Percentiles rank a stretch among this genome's conserved stretches.
Evolutionary conservation across 2,888 invertebrate genomes (phyloP).

Genomic region (Caenorhabditis uteleia): DNA sequence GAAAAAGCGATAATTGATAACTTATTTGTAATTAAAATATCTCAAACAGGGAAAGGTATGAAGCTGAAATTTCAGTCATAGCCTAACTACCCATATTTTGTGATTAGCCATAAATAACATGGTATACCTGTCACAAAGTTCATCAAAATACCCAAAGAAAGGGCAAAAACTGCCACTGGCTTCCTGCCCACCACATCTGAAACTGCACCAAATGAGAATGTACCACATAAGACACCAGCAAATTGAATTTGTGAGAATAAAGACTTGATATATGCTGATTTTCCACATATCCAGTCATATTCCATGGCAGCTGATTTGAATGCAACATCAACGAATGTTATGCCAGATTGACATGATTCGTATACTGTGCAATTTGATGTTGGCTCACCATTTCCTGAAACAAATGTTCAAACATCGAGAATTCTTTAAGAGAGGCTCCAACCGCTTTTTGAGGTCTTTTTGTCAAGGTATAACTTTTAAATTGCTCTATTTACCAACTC

Average conservation of each 20-base stretch:
- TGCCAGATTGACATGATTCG: constrained; percentile 36
- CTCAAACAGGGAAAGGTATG: too few relatives aligned
- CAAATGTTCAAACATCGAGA: constrained; percentile 1
- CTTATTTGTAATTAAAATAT: too few relatives aligned
- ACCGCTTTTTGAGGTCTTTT: too few relatives aligned
- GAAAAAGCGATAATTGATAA: too few relatives aligned
- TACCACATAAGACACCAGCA: constrained; percentile 53
- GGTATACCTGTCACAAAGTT: constrained; percentile 52
- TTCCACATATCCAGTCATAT: constrained; percentile 63
- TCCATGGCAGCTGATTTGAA: constrained; percentile 65
- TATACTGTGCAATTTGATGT: constrained; percentile 58
- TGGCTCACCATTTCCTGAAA: constrained; percentile 43
- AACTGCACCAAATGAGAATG: constrained; percentile 61
- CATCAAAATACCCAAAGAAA: constrained; percentile 56
- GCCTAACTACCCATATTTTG: too few relatives aligned
- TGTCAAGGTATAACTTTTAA: too few relatives aligned
- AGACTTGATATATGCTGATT: constrained; percentile 48
- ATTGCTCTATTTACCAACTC: too few relatives aligned
- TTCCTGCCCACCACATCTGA: constrained; percentile 54
- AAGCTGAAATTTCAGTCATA: too few relatives aligned
- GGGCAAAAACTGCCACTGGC: constrained; percentile 52
- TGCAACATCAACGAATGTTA: constrained; percentile 58
- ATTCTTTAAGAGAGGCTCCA: neutral
- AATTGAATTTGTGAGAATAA: constrained; percentile 63
- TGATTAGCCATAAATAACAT: constrained; percentile 16